Evolutionary conservation across 2,888 invertebrate genomes (phyloP).

Genomic region (Platerodrilus igneus): DNA sequence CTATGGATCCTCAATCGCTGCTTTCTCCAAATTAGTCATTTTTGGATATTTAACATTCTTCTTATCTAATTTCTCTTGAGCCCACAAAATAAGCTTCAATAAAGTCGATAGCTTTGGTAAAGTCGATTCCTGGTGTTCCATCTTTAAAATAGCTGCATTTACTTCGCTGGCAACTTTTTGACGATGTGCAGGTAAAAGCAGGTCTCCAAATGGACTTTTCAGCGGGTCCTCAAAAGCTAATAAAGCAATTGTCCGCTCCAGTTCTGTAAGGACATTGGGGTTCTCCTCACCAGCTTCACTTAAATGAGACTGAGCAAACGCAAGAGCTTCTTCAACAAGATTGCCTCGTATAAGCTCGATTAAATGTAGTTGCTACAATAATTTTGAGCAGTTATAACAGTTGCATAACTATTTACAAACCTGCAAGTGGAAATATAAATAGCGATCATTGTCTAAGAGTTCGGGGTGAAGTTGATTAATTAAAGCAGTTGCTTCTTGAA

Average conservation of each 20-base stretch:
- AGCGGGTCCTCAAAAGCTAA: conserved; percentile 96
- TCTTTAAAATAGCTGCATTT: conserved; percentile 94
- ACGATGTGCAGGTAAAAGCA: conserved; percentile 87
- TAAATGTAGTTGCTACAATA: conserved; percentile 76
- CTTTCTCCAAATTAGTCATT: conserved; percentile 87
- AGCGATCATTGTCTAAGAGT: conserved; percentile 89
- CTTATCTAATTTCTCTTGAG: conserved; percentile 90
- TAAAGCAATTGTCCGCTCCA: conserved; percentile 90
- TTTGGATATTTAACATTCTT: conserved; percentile 93
- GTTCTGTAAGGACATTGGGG: conserved; percentile 66
- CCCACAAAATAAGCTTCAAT: conserved; percentile 91
- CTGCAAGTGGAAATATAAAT: conserved; percentile 92
- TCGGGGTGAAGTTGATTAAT: conserved; percentile 95
- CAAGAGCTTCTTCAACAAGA: conserved; percentile 80
- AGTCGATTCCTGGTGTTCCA: conserved; percentile 86
- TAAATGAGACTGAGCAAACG: conserved; percentile 85
- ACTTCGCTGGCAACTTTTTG: conserved; percentile 97
- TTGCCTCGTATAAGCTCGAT: conserved; percentile 83
- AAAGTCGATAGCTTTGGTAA: conserved; percentile 89
- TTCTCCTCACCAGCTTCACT: conserved; percentile 86
- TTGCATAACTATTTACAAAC: conserved; percentile 49
- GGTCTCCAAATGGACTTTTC: conserved; percentile 90
- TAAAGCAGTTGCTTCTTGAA: conserved; percentile 88
- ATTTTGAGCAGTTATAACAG: conserved; percentile 3
- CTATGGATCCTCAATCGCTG: conserved; percentile 72